A percentile compares a stretch with the other conserved stretches of the same genome.
Evolutionary conservation across 2,113 vertebrate species (phyloP).

Genomic region (Nematolebias whitei): DNA sequence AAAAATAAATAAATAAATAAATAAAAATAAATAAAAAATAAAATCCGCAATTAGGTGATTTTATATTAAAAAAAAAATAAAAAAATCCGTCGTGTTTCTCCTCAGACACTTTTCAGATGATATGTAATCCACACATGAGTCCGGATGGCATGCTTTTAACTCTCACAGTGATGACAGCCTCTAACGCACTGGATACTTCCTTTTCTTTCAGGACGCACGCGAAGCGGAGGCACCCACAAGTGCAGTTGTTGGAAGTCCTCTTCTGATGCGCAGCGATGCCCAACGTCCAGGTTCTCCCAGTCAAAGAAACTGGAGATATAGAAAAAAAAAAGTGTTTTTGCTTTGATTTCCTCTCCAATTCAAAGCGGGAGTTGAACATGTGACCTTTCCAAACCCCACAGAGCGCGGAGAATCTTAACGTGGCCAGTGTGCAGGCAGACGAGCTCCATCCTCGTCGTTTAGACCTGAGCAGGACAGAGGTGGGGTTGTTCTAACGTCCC

Average conservation of each 20-base stretch:
- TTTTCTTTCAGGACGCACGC: slow-evolving; percentile 38
- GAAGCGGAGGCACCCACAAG: slow-evolving; percentile 57
- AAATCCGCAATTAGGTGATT: slow-evolving; percentile 85
- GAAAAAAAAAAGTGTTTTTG: neutral
- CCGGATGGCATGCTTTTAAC: slow-evolving; percentile 35
- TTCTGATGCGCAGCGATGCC: slow-evolving; percentile 36
- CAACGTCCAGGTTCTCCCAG: slow-evolving; percentile 19
- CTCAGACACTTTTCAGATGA: slow-evolving; percentile 47
- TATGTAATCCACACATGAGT: slow-evolving; percentile 74
- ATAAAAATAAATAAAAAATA: slow-evolving; percentile 17
- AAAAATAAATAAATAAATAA: too few species aligned
- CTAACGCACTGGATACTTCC: slow-evolving; percentile 54
- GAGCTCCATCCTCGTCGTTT: slow-evolving; percentile 46
- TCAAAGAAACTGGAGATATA: neutral
- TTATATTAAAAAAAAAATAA: too few species aligned
- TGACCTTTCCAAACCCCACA: slow-evolving; percentile 14
- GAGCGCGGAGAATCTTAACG: neutral
- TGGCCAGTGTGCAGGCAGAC: slow-evolving; percentile 35
- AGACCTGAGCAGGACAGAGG: slow-evolving; percentile 12
- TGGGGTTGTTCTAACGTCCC: slow-evolving; percentile 40
- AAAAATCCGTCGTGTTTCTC: slow-evolving; percentile 76
- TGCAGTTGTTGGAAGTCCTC: slow-evolving; percentile 65
- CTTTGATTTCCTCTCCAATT: slow-evolving; percentile 4
- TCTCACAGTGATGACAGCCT: slow-evolving; percentile 47
- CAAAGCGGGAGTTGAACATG: slow-evolving; percentile 14